Evolutionary conservation across 2,113 vertebrate species (phyloP).

Genomic region (Stegostoma tigrinum): DNA sequence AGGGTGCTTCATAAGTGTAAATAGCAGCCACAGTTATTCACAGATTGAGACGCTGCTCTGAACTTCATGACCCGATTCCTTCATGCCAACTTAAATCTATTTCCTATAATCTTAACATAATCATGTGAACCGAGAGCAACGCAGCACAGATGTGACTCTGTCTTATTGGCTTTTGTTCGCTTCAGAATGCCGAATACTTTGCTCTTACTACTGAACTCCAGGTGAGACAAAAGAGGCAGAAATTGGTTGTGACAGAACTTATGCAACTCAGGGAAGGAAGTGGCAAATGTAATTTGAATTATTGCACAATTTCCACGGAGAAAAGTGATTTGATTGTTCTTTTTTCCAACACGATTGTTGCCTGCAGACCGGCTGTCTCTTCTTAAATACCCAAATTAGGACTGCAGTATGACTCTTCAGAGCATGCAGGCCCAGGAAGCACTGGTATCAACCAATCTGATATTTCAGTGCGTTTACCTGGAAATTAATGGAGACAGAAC

Average conservation of each 20-base stretch:
- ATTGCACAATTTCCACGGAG: background rate
- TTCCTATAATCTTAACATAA: background rate
- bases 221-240: background rate
- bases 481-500: background rate
- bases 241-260: background rate
- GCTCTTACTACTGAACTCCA: background rate
- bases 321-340: background rate
- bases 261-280: background rate
- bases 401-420: background rate
- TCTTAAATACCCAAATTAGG: too few species aligned
- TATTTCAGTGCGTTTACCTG: background rate
- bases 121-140: background rate
- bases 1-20: too few species aligned
- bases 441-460: background rate
- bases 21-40: background rate
- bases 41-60: background rate
- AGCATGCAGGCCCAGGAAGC: background rate
- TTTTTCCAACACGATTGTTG: background rate
- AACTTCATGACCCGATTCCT: too few species aligned
- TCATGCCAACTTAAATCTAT: background rate
- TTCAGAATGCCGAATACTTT: background rate
- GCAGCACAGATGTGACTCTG: background rate
- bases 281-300: background rate
- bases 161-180: background rate
- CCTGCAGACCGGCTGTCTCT: background rate